Conservation (phyloP, 2,888 invertebrate species). For the Andricus quercusramuli region DNA sequence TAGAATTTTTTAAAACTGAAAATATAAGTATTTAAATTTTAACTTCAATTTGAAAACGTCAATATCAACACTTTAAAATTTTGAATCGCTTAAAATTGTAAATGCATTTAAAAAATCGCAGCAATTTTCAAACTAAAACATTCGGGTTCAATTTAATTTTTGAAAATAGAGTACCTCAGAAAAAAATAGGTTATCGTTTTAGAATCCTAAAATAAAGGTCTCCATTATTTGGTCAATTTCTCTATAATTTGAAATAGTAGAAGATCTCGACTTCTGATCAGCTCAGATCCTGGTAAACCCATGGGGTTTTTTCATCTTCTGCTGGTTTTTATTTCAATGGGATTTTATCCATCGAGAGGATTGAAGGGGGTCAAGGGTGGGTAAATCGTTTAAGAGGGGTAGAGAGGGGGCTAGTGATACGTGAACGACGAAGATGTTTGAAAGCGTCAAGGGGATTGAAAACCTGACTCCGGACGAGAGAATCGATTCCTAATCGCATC, state of each 20-base stretch:
- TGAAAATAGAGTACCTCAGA: neutral
- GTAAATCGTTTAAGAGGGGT: constrained; percentile 16
- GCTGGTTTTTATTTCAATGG: constrained; percentile 33
- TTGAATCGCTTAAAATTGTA: too few species aligned
- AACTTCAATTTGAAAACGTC: too few species aligned
- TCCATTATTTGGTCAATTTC: neutral
- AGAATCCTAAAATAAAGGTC: neutral
- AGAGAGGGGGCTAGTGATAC: constrained; percentile 20
- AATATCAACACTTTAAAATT: too few species aligned
- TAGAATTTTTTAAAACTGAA: too few species aligned
- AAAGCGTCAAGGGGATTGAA: constrained; percentile 34
- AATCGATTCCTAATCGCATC: constrained; percentile 31
- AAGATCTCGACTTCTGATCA: neutral
- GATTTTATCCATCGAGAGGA: constrained; percentile 31
- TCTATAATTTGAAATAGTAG: neutral
- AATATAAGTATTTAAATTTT: too few species aligned
- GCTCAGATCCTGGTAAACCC: constrained; percentile 1
- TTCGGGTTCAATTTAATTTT: too few species aligned
- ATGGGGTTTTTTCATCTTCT: constrained; percentile 16
- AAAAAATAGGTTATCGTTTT: neutral
- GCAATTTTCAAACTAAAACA: too few species aligned
- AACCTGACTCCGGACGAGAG: constrained; percentile 26
- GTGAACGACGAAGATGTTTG: constrained; percentile 29
- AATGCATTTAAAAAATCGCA: too few species aligned
- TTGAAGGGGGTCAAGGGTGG: constrained; percentile 29